phyloP scores from a whole-genome alignment of 1,140 invertebrate genomes.

The Trialeurodes vaporariorum region DNA sequence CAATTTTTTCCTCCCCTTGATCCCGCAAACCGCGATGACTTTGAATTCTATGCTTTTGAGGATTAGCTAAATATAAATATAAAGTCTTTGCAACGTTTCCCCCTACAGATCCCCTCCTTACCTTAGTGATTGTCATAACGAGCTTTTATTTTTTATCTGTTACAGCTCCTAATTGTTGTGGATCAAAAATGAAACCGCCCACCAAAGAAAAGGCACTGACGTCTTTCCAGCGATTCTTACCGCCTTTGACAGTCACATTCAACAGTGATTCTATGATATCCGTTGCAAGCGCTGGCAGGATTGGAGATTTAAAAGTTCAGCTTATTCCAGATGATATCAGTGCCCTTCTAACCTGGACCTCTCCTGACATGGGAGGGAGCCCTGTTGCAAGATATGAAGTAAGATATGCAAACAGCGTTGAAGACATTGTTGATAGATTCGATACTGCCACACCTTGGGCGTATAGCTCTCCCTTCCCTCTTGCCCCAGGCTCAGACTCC shows the following conservation, averaged over 20 bases:
- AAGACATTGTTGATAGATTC: slow-evolving; percentile 37
- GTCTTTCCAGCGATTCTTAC: slow-evolving; percentile 37
- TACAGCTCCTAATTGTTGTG: slow-evolving; percentile 35
- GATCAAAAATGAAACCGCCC: slow-evolving; percentile 35
- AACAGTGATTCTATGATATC: slow-evolving; percentile 31
- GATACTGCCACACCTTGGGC: slow-evolving; percentile 34
- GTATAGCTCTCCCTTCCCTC: slow-evolving; percentile 31
- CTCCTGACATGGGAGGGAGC: slow-evolving; percentile 40
- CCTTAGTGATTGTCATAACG: too few relatives aligned
- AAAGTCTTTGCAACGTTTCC: too few relatives aligned
- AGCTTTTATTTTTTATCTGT: background rate
- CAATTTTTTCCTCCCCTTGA: too few relatives aligned
- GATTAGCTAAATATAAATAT: too few relatives aligned
- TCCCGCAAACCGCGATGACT: too few relatives aligned
- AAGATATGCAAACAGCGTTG: slow-evolving; percentile 32
- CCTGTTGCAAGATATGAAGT: slow-evolving; percentile 40
- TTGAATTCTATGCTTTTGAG: too few relatives aligned
- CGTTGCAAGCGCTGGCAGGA: slow-evolving; percentile 30
- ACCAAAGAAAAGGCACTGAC: slow-evolving; percentile 32
- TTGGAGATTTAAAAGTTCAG: slow-evolving; percentile 37
- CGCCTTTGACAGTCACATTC: slow-evolving; percentile 35
- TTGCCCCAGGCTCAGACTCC: slow-evolving; percentile 35
- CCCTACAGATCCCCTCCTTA: too few relatives aligned
- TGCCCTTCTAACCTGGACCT: slow-evolving; percentile 40
- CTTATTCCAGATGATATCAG: slow-evolving; percentile 33